Conservation (phyloP, 2,113 vertebrate genomes). For the Sapajus apella region DNA sequence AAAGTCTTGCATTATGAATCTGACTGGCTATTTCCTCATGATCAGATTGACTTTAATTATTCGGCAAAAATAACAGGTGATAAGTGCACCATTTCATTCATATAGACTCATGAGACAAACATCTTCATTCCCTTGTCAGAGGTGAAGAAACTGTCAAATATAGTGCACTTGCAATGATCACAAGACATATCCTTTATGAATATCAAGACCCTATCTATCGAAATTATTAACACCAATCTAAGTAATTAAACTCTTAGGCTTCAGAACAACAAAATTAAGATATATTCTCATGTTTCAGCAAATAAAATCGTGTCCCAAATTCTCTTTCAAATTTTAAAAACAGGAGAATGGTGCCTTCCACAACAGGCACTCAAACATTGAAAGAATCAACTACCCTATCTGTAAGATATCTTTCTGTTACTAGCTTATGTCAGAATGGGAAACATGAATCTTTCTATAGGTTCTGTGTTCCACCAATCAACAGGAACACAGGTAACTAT, state of each 20-base stretch:
- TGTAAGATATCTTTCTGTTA: background rate
- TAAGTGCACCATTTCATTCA: background rate
- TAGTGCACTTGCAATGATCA: background rate
- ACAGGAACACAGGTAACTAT: background rate
- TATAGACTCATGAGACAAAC: background rate
- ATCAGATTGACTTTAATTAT: conserved; percentile 16
- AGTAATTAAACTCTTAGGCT: background rate
- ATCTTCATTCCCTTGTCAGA: background rate
- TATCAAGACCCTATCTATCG: background rate
- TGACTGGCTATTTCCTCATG: conserved; percentile 2
- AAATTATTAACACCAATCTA: background rate
- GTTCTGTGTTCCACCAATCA: background rate
- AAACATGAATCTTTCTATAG: background rate
- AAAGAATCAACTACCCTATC: background rate
- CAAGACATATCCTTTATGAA: background rate
- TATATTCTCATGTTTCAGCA: background rate
- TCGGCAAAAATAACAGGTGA: background rate
- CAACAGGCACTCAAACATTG: background rate
- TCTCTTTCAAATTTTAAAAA: background rate
- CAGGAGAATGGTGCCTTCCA: background rate
- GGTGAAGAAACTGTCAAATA: background rate
- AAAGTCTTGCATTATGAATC: background rate
- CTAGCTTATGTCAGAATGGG: background rate
- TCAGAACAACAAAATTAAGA: background rate
- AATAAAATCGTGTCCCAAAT: background rate